Conservation (phyloP, 2,888 invertebrate genomes). For the Tenodera sinensis region DNA sequence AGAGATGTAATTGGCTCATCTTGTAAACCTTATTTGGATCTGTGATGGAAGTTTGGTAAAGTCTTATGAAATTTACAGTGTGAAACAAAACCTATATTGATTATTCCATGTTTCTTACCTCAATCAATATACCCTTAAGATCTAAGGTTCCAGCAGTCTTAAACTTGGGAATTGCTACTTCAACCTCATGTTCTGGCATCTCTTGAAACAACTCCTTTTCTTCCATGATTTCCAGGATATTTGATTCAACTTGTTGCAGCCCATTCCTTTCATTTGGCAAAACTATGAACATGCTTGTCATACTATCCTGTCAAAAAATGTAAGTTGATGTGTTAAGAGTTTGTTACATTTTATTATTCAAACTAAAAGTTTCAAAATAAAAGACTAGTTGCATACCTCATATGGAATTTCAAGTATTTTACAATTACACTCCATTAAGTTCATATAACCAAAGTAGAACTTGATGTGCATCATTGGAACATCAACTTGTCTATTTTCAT, state of each 20-base stretch:
- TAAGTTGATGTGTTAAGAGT: background rate
- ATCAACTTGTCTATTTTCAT: slow-evolving; percentile 55
- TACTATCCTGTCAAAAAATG: slow-evolving; percentile 48
- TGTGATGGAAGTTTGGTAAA: no score
- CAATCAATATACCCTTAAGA: slow-evolving; percentile 56
- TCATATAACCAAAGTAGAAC: slow-evolving; percentile 47
- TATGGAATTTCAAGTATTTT: slow-evolving; percentile 70
- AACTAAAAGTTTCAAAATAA: background rate
- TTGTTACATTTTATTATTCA: background rate
- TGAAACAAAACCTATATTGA: no score
- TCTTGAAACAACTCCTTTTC: slow-evolving; percentile 29
- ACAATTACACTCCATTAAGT: slow-evolving; percentile 53
- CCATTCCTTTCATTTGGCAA: slow-evolving; percentile 68
- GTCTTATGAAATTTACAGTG: no score
- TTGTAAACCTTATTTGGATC: no score
- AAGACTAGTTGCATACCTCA: slow-evolving; percentile 40
- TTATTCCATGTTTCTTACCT: slow-evolving; percentile 50
- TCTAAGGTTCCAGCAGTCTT: slow-evolving; percentile 70
- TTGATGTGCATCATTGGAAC: slow-evolving; percentile 62
- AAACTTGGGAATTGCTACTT: slow-evolving; percentile 73
- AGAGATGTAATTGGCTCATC: no score
- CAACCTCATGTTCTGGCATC: slow-evolving; percentile 54
- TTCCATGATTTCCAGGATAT: slow-evolving; percentile 47
- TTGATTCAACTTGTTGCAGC: slow-evolving; percentile 57
- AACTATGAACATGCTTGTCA: slow-evolving; percentile 71